phyloP scores from a whole-genome alignment of 2,888 invertebrate species.

The Axea sp. region DNA sequence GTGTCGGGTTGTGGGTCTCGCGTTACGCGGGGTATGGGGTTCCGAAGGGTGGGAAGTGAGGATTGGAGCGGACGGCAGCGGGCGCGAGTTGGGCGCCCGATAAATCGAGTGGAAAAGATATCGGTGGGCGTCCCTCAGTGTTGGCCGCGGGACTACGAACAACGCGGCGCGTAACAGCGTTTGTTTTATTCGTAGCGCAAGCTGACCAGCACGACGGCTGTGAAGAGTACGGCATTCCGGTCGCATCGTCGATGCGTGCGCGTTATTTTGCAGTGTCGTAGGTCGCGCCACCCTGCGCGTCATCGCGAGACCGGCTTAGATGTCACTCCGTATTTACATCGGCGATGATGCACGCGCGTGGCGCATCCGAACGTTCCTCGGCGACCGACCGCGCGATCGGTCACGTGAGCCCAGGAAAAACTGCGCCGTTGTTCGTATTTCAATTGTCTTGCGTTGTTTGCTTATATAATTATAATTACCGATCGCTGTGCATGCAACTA shows the following conservation, averaged over 20 bases:
- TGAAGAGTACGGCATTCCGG: constrained; percentile 8
- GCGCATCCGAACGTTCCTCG: not conserved
- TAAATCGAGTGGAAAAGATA: constrained; percentile 9
- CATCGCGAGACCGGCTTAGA: constrained; percentile 8
- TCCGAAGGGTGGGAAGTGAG: too few species aligned
- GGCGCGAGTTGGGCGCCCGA: too few species aligned
- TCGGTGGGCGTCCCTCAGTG: constrained; percentile 13
- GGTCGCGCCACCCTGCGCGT: constrained; percentile 32
- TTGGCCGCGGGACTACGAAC: constrained; percentile 26
- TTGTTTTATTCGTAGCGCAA: constrained; percentile 25
- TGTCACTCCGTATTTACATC: not conserved
- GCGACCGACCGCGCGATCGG: too few species aligned
- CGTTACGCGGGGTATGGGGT: too few species aligned
- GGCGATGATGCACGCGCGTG: not conserved
- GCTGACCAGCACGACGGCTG: constrained; percentile 7
- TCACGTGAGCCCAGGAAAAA: constrained; percentile 10
- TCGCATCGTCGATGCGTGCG: not conserved
- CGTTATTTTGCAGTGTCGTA: constrained; percentile 39
- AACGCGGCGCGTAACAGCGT: constrained; percentile 19
- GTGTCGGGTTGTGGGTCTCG: too few species aligned
- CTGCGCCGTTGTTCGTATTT: constrained; percentile 2
- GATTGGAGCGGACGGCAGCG: too few species aligned
- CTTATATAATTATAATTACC: constrained; percentile 16
- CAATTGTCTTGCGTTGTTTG: too few species aligned
- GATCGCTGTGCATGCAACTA: not conserved